Base-by-base conservation (phyloP, 2,113 vertebrate species). In the Telmatochromis sp. region DNA sequence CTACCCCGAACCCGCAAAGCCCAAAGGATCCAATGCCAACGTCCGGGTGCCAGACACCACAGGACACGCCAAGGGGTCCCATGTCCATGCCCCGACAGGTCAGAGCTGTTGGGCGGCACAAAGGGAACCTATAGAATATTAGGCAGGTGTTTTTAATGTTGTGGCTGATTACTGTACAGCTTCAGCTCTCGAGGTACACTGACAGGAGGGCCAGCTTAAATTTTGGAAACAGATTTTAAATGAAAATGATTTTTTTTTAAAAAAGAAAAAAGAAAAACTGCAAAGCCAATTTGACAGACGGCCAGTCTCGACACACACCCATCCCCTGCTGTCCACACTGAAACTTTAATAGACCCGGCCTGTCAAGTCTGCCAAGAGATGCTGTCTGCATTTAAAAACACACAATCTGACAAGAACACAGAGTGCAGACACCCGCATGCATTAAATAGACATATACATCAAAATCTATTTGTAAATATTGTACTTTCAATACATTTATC, bases 321-420 rank as follows among this genome's bases (percentile, higher is more conserved):
- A 45, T 80, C 37, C 4, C 15, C n/a, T 21, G 42, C 42, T 70
- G 82, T 35, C n/a, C 40, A 55, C 58, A 75, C 82, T 68, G 57
- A 91, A 89, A 84, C 57, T 60, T 79, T 40, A 82, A 86, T 86
- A 88, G 84, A 91, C 14, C 35, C 70, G 33, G 75, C 31, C 86
- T 75, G 80, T 86, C 87, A 65, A 83, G 40, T 82, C 37, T 89
- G 83, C 91, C 68, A 83, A 80, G 54, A 89, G 75, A 78, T 23
- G 26, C 82, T 81, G 57, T 80, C 89, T 87, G 81, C 78, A 81
- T 89, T 81, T 82, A 75, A 80, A 87, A 86, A 65, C 37, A 60
- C 33, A 87, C 7, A 45, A 49, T 28, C 42, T 49, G 35, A 81
- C 51, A 53, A 45, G 42, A 58, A 26, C 53, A 63, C 68, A 63